Base-by-base conservation (phyloP, 2,888 invertebrate species). In the Microplitis manilae region DNA sequence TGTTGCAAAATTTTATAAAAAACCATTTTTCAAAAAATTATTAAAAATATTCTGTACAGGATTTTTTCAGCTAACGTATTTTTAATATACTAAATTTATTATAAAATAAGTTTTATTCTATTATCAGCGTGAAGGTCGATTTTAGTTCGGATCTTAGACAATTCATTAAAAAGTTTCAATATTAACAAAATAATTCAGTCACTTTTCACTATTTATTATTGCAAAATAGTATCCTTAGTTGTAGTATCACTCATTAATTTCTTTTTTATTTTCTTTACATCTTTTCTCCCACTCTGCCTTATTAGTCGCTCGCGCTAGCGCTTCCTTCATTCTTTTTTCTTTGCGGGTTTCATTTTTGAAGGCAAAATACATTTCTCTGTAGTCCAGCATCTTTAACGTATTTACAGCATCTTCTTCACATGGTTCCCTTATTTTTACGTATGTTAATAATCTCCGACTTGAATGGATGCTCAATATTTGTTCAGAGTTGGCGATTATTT, bases 381-480 rank as follows among this genome's bases (percentile, higher is more conserved):
- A 93, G 85, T 92, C 92, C 1, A 89, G 86, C 67, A 91, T 90
- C 39, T 89, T 87, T 68, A 84, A 85, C 73, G 83, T 83, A 50
- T 81, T 82, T 6, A 84, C 83, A 15, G 84, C 81, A 64, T 90
- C 90, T 5, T 79, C 81, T 39, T 83, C 84, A 78, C 82, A 85
- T 0, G 92, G 91, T 78, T 94, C 93, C 30, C 90, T 88, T 0
- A 92, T 88, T 91, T 98, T 98, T 89, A 95, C 94, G 90, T 96
- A 97, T 0, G 97, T 97, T 39, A 98, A 92, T 64, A 98, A 91
- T 68, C 97, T 91, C 38, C 98, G 92, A 9, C 96, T 94, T 0
- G 97, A 95, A 83, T 94, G 93, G 83, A 93, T 94, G 13, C 95
- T 96, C 70, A 99, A 90, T 17, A 94, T 91, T 90, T 99, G 99